Conservation (phyloP, 2,113 vertebrate species). For the Verasper variegatus region DNA sequence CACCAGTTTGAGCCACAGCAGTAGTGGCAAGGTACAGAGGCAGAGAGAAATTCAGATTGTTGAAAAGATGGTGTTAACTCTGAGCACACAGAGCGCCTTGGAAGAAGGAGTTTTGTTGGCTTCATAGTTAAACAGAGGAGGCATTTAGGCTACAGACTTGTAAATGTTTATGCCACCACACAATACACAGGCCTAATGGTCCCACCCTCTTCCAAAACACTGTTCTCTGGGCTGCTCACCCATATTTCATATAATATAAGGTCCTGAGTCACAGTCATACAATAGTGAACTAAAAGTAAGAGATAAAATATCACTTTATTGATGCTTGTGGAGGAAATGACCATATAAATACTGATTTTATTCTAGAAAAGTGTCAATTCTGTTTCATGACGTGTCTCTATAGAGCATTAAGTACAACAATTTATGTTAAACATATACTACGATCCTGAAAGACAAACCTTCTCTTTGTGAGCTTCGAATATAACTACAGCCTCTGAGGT, state of each 20-base stretch:
- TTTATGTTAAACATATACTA: not conserved
- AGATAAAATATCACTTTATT: no score
- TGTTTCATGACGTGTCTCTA: not conserved
- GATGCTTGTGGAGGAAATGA: not conserved
- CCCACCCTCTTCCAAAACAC: constrained; percentile 29
- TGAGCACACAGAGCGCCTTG: constrained; percentile 15
- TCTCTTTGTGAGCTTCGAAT: not conserved
- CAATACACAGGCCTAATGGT: constrained; percentile 45
- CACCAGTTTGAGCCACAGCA: not conserved
- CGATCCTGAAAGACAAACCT: no score
- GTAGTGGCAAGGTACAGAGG: not conserved
- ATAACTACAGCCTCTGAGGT: not conserved
- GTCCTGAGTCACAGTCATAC: not conserved
- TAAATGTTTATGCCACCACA: constrained; percentile 58
- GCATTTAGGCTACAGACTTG: constrained; percentile 37
- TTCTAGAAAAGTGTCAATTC: not conserved
- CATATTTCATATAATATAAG: constrained; percentile 2
- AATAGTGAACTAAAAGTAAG: not conserved
- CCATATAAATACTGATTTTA: not conserved
- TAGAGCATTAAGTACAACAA: not conserved
- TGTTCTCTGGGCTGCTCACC: not conserved
- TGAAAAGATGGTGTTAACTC: constrained; percentile 17
- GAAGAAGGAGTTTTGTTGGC: constrained; percentile 39
- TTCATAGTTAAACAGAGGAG: constrained; percentile 41
- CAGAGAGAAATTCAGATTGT: not conserved